phyloP scores from a whole-genome alignment of 2,888 invertebrate species.

The Agrochola macilenta region DNA sequence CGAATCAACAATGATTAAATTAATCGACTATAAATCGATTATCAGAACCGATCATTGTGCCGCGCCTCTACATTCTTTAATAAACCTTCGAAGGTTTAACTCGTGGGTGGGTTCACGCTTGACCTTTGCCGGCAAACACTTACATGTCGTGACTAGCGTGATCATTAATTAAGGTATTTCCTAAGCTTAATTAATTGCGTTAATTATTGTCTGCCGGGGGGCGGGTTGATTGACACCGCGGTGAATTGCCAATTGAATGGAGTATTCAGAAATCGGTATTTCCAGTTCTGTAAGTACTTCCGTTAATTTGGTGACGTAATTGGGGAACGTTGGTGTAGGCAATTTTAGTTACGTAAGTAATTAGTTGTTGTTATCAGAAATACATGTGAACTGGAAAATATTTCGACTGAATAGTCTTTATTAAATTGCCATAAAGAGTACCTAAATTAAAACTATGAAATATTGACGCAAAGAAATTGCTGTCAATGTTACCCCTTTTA shows the following conservation, averaged over 20 bases:
- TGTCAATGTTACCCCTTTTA: background rate
- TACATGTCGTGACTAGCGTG: conserved; percentile 77
- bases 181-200: conserved; percentile 82
- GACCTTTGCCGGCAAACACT: conserved; percentile 78
- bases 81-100: conserved; percentile 58
- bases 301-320: conserved; percentile 51
- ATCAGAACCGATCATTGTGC: conserved; percentile 47
- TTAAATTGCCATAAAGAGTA: background rate
- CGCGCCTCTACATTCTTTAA: conserved; percentile 62
- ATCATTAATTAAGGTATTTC: conserved; percentile 79
- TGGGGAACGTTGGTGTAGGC: conserved; percentile 22
- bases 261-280: conserved; percentile 51
- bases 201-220: conserved; percentile 76
- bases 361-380: conserved; percentile 11
- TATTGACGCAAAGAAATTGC: background rate
- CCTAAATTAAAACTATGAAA: background rate
- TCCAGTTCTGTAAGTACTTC: conserved; percentile 50
- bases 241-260: conserved; percentile 64
- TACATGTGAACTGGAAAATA: background rate
- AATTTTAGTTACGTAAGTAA: conserved; percentile 29
- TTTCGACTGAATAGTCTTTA: background rate
- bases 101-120: conserved; percentile 72
- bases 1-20: conserved; percentile 58
- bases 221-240: conserved; percentile 69
- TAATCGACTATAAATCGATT: conserved; percentile 62